phyloP scores from a whole-genome alignment of 2,113 vertebrate species.

The Phoenicopterus ruber region DNA sequence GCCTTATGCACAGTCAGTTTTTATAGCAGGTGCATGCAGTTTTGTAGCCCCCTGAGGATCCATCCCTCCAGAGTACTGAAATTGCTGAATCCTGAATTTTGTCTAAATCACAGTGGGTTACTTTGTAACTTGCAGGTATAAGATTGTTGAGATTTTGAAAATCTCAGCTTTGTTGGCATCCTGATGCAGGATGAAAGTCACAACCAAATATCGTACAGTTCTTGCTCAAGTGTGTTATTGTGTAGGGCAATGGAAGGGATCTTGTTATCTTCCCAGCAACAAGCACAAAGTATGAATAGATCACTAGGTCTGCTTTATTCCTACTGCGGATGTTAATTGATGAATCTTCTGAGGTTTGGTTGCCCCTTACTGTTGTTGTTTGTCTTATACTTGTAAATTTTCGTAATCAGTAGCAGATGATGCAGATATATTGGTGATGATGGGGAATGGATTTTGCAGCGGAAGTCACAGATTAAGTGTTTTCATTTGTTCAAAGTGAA shows the following conservation, averaged over 20 bases:
- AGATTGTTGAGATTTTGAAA: not conserved
- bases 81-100: not conserved
- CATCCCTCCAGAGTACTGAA: not conserved
- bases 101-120: not conserved
- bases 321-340: not conserved
- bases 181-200: not conserved
- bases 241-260: not conserved
- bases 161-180: not conserved
- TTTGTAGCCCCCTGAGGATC: not conserved
- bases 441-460: not conserved
- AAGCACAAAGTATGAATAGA: not conserved
- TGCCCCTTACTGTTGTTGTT: not conserved
- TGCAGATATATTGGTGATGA: not conserved
- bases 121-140: not conserved
- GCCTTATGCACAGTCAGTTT: not conserved
- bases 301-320: not conserved
- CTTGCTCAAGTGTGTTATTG: not conserved
- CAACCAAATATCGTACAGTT: not conserved
- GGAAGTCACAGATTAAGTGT: not conserved
- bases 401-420: not conserved
- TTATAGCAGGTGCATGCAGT: not conserved
- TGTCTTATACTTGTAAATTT: not conserved
- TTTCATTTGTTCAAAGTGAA: not conserved
- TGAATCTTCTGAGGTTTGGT: not conserved
- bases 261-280: not conserved